A percentile compares a stretch with the other conserved stretches of the same genome.
Evolutionary conservation across 2,797 vertebrate genomes (phyloP).

Genomic region (Lindbergichthys nudifrons): DNA sequence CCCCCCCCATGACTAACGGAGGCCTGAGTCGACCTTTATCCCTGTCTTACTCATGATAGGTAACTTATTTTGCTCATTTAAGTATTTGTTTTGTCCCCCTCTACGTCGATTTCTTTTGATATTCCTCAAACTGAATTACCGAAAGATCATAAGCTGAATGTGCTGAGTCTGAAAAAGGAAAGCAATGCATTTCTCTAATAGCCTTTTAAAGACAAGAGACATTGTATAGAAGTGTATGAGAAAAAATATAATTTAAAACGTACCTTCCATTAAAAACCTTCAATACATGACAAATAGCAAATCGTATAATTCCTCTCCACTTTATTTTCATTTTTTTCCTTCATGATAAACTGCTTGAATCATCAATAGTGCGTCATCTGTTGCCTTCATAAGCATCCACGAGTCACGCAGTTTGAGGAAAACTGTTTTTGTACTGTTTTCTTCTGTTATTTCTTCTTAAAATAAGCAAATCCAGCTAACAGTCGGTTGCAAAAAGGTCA

Average conservation of each 20-base stretch:
- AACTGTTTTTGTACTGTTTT: not conserved
- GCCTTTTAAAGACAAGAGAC: too few relatives aligned
- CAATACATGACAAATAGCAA: too few relatives aligned
- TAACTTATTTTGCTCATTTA: constrained; percentile 2
- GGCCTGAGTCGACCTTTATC: constrained; percentile 35
- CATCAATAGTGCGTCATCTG: constrained; percentile 4
- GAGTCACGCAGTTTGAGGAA: not conserved
- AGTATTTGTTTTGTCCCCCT: not conserved
- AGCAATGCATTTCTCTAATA: too few relatives aligned
- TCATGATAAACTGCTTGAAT: constrained; percentile 1
- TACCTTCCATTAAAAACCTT: too few relatives aligned
- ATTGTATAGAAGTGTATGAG: too few relatives aligned
- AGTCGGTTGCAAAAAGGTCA: not conserved
- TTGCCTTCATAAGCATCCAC: constrained; percentile 9
- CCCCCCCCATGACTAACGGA: constrained; percentile 3
- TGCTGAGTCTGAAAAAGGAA: too few relatives aligned
- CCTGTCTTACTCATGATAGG: constrained; percentile 17
- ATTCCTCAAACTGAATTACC: not conserved
- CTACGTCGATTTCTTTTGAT: not conserved
- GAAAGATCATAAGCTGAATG: not conserved
- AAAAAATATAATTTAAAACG: too few relatives aligned
- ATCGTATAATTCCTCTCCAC: too few relatives aligned
- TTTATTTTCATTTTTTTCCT: not conserved
- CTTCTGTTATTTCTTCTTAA: too few relatives aligned
- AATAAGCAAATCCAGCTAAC: not conserved